Base-by-base conservation (phyloP, 2,113 vertebrate genomes). In the Bagarius yarrelli region DNA sequence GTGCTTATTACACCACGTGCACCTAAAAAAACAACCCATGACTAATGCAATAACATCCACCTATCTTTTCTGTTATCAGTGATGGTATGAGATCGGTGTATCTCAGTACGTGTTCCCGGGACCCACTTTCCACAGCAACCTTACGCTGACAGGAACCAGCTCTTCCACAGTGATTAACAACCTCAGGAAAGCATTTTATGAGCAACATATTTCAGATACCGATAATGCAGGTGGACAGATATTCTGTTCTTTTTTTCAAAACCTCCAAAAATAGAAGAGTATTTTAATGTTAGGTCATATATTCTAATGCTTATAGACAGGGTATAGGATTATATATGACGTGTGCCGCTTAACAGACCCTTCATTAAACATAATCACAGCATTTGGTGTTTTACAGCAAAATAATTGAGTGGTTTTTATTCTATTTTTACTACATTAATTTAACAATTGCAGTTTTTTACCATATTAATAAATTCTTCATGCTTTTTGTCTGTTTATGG, bases 81-180 rank as follows among this genome's bases (percentile, higher is more conserved):
- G 14, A 55, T 40, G 86, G 67, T 63, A 76, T 82, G 83, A 71
- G 81, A 81, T 79, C 57, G 69, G 72, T 74, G 80, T 88, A 89
- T 83, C 86, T 91, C 90, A 86, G 85, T 87, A 86, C 80, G 73
- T 82, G 82, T 81, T 66, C 69, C 76, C 83, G 85, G 70, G 25
- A 72, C 76, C 85, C 86, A 89, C 83, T 88, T 84, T 40, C 36
- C 84, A 89, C 52, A 89, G 84, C 87, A 89, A 85, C 84, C 81
- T 40, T 63, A 66, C 8, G 34, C 16, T 76, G 84, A 71, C 69
- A 81, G 79, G 83, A 93, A 92, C 91, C 81, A 86, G 90, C 92
- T 92, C 89, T 90, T 91, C 90, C 83, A 86, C 89, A 81, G 59
- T 71, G 25, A 72, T 30, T 11, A 72, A 53, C 18, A 30, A 19